Evolutionary conservation across 1,140 invertebrate species (phyloP).

Genomic region (Drosophila burlai): DNA sequence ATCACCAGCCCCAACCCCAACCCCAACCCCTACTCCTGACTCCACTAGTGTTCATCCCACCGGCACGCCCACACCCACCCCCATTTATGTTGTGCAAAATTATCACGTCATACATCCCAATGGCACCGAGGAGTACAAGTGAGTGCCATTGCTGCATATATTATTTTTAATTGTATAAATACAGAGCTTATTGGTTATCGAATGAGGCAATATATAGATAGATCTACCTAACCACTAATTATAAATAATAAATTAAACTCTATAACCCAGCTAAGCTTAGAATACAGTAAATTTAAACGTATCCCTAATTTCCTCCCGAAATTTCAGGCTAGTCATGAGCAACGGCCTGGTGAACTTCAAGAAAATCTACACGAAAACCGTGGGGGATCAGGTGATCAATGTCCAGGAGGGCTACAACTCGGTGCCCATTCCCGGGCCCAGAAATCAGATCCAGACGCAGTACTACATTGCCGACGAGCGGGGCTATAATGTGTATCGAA

Average conservation of each 20-base stretch:
- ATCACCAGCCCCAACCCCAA: not conserved
- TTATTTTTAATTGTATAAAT: not conserved
- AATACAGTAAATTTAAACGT: no score
- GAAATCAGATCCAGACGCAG: conserved; percentile 58
- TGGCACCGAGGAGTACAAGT: conserved; percentile 76
- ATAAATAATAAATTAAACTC: not conserved
- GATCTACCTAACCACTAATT: not conserved
- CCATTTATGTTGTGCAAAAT: conserved; percentile 67
- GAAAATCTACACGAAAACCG: conserved; percentile 57
- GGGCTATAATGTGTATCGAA: conserved; percentile 69
- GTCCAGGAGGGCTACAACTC: conserved; percentile 78
- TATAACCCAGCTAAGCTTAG: no score
- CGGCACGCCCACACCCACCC: conserved; percentile 14
- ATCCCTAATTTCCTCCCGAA: not conserved
- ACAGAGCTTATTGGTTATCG: not conserved
- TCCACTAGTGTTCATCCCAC: conserved; percentile 10
- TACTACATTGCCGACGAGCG: conserved; percentile 75
- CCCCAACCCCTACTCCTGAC: conserved; percentile 1
- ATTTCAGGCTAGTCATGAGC: conserved; percentile 65
- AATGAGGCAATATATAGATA: not conserved
- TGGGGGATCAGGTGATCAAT: conserved; percentile 46
- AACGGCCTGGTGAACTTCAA: conserved; percentile 75
- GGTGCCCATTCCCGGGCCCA: conserved; percentile 50
- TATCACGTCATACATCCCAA: conserved; percentile 69
- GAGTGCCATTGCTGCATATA: conserved; percentile 2